Conservation (phyloP, 2,113 vertebrate genomes). For the Solea senegalensis region DNA sequence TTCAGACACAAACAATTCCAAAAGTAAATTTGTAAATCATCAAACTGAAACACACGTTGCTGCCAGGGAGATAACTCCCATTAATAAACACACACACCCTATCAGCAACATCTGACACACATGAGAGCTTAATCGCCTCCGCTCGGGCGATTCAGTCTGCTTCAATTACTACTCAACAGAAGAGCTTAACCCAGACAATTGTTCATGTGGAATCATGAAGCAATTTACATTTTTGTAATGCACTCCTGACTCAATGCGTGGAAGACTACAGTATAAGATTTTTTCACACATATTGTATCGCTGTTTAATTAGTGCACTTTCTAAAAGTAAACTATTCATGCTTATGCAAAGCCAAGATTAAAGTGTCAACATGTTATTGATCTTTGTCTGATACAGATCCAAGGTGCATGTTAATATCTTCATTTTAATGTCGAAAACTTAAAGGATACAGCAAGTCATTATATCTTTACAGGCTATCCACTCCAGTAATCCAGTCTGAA, state of each 20-base stretch:
- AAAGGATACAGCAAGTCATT: too few species aligned
- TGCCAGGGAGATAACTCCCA: constrained; percentile 25
- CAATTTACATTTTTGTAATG: not conserved
- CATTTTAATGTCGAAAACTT: too few species aligned
- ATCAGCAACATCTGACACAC: constrained; percentile 19
- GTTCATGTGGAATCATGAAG: not conserved
- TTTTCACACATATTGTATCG: too few species aligned
- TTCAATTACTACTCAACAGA: constrained; percentile 3
- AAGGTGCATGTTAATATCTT: too few species aligned
- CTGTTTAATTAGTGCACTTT: too few species aligned
- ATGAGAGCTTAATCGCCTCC: constrained; percentile 33
- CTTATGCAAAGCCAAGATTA: too few species aligned
- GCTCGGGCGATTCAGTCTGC: not conserved
- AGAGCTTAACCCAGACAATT: not conserved
- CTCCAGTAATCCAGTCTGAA: too few species aligned
- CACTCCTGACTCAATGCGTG: not conserved
- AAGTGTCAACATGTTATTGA: too few species aligned
- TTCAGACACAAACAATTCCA: constrained; percentile 23
- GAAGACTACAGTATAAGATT: not conserved
- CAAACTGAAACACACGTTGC: constrained; percentile 22
- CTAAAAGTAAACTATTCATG: too few species aligned
- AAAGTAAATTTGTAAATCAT: constrained; percentile 43
- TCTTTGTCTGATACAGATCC: too few species aligned
- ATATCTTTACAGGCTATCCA: too few species aligned
- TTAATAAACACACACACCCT: constrained; percentile 39